Evolutionary conservation across 2,888 invertebrate genomes (phyloP), one percentile per base, ranked within the genome.

Genomic region (Rotaria sp.): DNA sequence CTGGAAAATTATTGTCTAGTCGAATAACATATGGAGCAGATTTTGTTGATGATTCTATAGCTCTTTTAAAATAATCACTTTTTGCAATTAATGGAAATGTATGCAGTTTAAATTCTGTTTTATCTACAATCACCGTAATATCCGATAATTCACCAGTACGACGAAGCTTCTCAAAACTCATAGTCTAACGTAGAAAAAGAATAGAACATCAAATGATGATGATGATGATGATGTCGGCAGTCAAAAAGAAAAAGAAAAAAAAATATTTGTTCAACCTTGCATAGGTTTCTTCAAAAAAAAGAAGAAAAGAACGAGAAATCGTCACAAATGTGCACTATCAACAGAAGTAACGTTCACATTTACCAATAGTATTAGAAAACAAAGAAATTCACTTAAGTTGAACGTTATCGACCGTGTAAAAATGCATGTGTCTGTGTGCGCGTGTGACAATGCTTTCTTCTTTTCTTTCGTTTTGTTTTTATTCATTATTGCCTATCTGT

Each of bases 31-130:
- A 45, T 41, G 30, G n/a, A 35, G 13, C 35, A n/a, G 75, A 35
- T 18, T 59, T 75, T 13, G 10, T 24, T 80, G 85, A 75, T 26
- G 48, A 52, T 57, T n/a, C 88, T 18, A 89, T 88, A 57, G 89
- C 87, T 48, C 88, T 88, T 87, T 89, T 89, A 87, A 91, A 90
- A 88, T 89, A 90, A 84, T 90, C 90, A 0, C 90, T 90, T 85
- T 89, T 90, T 45, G 90, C 90, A 87, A 89, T 91, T 38, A 91
- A 88, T 8, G 91, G 91, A 87, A 91, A 91, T 87, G 89, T 90
- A 88, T 91, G 91, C 18, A 91, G 89, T 85, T 89, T 88, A 87
- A 90, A 90, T 85, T 90, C 89, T 18, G 85, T 59, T 8, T 88
- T 87, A 50, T 89, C 89, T 5, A 91, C 89, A 0, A 88, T 87